Percentiles rank a stretch among this genome's conserved stretches.
Conservation (phyloP, 2,888 invertebrate genomes). For the Julus scandinavius region DNA sequence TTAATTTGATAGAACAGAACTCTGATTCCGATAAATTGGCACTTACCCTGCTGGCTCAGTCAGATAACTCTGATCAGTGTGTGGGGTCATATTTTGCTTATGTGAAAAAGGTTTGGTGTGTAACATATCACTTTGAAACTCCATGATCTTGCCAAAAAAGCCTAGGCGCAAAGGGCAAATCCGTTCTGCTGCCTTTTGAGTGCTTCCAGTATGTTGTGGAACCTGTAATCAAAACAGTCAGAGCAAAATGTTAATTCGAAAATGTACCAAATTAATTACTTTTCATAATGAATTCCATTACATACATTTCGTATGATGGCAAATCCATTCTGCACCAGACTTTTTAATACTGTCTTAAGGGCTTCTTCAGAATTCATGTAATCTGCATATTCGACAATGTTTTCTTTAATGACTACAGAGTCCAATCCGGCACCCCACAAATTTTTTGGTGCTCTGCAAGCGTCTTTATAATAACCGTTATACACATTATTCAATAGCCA, state of each 20-base stretch:
- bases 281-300: neutral
- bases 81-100: constrained; percentile 37
- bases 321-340: constrained; percentile 45
- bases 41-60: constrained; percentile 55
- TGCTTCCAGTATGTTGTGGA: neutral
- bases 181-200: constrained; percentile 49
- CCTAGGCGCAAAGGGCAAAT: constrained; percentile 53
- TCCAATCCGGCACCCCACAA: constrained; percentile 49
- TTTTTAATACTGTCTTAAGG: constrained; percentile 10
- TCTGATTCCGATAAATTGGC: neutral
- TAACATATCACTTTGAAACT: constrained; percentile 49
- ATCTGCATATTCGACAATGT: constrained; percentile 48
- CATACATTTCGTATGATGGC: constrained; percentile 46
- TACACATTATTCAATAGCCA: constrained; percentile 54
- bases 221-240: constrained; percentile 7
- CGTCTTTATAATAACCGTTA: constrained; percentile 46
- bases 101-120: constrained; percentile 33
- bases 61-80: constrained; percentile 55
- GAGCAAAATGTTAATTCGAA: neutral
- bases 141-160: constrained; percentile 52
- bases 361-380: constrained; percentile 53
- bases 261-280: neutral
- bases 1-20: neutral
- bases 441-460: neutral
- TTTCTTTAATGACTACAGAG: neutral